Evolutionary conservation across 2,888 invertebrate genomes (phyloP).

Genomic region (Encarsia formosa): DNA sequence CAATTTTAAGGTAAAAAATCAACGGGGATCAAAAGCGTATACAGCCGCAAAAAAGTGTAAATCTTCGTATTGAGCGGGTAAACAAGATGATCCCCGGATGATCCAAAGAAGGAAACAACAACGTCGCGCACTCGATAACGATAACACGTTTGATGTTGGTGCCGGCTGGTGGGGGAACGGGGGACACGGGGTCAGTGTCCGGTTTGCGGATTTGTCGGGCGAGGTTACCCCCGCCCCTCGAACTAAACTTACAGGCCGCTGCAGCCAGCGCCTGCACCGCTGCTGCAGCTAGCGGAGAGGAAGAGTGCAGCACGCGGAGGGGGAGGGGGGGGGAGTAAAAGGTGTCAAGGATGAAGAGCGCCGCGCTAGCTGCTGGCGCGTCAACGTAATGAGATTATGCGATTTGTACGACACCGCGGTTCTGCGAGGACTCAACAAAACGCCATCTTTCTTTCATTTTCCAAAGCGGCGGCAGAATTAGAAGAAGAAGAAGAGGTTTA

Average conservation of each 20-base stretch:
- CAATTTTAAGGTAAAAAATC: too few relatives aligned
- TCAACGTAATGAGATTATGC: slow-evolving; percentile 38
- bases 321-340: slow-evolving; percentile 31
- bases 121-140: too few relatives aligned
- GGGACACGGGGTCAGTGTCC: slow-evolving; percentile 17
- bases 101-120: too few relatives aligned
- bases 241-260: too few relatives aligned
- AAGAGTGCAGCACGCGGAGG: neutral
- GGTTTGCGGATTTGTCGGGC: slow-evolving; percentile 24
- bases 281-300: neutral
- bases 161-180: neutral
- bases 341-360: slow-evolving; percentile 45
- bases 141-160: too few relatives aligned
- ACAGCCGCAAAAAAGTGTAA: too few relatives aligned
- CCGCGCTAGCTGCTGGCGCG: too few relatives aligned
- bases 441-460: slow-evolving; percentile 22
- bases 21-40: too few relatives aligned
- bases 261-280: neutral
- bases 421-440: neutral
- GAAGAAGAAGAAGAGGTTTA: too few relatives aligned
- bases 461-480: too few relatives aligned
- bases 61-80: too few relatives aligned
- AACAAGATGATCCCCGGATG: too few relatives aligned
- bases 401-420: slow-evolving; percentile 27
- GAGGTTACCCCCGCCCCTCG: slow-evolving; percentile 17